These are phyloP conservation scores for Rhea pennata DNA, from an alignment of 2,113 vertebrate genomes.

Conservation along the genomic window DNA sequence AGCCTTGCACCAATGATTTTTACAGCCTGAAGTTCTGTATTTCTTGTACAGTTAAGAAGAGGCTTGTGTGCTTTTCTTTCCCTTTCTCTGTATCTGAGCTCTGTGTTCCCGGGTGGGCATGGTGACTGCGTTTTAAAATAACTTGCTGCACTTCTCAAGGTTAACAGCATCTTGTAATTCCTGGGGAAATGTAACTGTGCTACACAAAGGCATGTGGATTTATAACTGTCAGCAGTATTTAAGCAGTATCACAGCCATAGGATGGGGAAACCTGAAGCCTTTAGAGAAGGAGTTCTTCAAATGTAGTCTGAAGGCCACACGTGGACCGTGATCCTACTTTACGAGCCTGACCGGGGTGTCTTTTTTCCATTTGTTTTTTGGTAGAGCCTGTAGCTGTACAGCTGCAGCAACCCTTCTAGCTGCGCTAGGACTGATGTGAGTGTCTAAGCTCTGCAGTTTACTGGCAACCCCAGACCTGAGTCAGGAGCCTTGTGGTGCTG, in stretches of 20 bases:
- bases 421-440: background rate
- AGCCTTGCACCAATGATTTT: background rate
- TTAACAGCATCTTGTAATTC: background rate
- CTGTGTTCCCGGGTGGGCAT: slow-evolving; percentile 9
- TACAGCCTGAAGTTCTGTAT: background rate
- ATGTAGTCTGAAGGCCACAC: background rate
- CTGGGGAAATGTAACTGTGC: background rate
- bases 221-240: background rate
- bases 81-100: background rate
- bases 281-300: background rate
- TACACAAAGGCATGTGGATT: background rate
- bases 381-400: background rate
- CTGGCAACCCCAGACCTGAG: background rate
- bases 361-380: background rate
- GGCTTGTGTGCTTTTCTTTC: background rate
- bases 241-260: background rate
- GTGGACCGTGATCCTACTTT: background rate
- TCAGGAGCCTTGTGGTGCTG: background rate
- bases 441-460: background rate
- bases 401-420: background rate
- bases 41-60: background rate
- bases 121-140: background rate
- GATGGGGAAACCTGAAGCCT: background rate
- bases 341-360: background rate
- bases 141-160: slow-evolving; percentile 4